Conservation (phyloP, 2,113 vertebrate genomes). For the Perca schrenkii region DNA sequence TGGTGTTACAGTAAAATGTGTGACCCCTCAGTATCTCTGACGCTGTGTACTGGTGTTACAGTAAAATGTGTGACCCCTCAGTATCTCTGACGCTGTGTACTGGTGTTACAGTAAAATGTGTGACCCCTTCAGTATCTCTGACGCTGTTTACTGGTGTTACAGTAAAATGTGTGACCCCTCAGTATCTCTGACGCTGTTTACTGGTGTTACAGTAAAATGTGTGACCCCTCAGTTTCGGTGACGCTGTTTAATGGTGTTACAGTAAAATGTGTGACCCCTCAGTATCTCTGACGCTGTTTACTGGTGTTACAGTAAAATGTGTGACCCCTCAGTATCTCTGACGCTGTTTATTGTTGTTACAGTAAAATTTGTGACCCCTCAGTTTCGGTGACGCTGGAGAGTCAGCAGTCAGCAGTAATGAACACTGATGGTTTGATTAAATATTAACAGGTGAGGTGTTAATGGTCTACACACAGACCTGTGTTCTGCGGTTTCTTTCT, state of each 20-base stretch:
- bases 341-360: slow-evolving; percentile 21
- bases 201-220: too few relatives aligned
- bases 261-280: too few relatives aligned
- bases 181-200: too few relatives aligned
- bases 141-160: too few relatives aligned
- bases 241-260: background rate
- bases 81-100: background rate
- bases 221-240: background rate
- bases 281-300: too few relatives aligned
- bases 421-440: background rate
- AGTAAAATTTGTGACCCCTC: slow-evolving; percentile 14
- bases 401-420: background rate
- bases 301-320: background rate
- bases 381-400: background rate
- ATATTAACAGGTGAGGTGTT: slow-evolving; percentile 7
- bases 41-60: slow-evolving; percentile 20
- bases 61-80: slow-evolving; percentile 12
- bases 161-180: too few relatives aligned
- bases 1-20: background rate
- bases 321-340: slow-evolving; percentile 12
- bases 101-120: too few relatives aligned
- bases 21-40: too few relatives aligned
- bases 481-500: background rate
- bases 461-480: background rate
- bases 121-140: too few relatives aligned